Evolutionary conservation across 2,113 vertebrate species (phyloP).

Genomic region (Chionomys nivalis): DNA sequence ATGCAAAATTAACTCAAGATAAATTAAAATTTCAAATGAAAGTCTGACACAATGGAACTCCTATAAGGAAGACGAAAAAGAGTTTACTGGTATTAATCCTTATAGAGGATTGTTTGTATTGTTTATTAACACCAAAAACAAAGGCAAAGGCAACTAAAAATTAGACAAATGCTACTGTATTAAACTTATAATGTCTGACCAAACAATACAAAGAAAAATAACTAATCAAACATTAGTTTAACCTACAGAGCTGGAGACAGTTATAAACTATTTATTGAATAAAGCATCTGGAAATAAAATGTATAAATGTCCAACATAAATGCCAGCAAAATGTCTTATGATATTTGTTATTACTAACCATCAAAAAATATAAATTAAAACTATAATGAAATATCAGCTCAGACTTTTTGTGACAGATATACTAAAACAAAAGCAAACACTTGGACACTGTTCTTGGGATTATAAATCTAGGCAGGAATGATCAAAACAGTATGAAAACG

Average conservation of each 20-base stretch:
- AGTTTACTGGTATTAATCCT: background rate
- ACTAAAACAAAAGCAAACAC: background rate
- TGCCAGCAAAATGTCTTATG: background rate
- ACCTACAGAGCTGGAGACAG: background rate
- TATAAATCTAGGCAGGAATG: background rate
- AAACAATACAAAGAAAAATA: background rate
- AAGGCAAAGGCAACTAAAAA: background rate
- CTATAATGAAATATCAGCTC: background rate
- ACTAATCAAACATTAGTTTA: background rate
- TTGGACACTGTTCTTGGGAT: background rate
- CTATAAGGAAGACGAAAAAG: background rate
- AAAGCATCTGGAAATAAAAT: background rate
- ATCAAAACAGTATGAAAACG: background rate
- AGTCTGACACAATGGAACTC: background rate
- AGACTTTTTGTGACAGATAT: background rate
- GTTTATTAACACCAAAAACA: background rate
- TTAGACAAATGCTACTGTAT: background rate
- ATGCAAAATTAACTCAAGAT: background rate
- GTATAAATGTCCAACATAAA: background rate
- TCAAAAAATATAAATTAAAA: background rate
- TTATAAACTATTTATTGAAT: background rate
- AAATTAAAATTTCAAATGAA: background rate
- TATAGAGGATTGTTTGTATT: background rate
- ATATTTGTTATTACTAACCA: too few species aligned
- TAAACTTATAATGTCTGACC: background rate